These are phyloP conservation scores for Cinclus cinclus DNA, from an alignment of 2,113 vertebrate genomes.

Conservation along the genomic window DNA sequence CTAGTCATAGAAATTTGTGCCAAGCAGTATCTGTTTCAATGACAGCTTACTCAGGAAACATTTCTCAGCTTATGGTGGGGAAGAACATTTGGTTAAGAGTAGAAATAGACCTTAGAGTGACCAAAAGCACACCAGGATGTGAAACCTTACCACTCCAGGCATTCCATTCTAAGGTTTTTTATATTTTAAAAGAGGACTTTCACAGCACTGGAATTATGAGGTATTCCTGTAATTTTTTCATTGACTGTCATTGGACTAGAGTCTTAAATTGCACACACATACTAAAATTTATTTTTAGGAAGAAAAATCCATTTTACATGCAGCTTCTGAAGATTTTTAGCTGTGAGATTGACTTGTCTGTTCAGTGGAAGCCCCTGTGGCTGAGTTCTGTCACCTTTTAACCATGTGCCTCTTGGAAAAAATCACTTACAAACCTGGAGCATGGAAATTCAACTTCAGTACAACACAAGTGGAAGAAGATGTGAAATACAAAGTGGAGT, in stretches of 20 bases:
- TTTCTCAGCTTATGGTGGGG: neutral
- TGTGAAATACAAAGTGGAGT: neutral
- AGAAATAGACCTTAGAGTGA: neutral
- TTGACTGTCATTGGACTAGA: neutral
- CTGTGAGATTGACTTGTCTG: neutral
- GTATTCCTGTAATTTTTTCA: neutral
- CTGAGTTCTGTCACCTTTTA: neutral
- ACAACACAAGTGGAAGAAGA: neutral
- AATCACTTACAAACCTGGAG: neutral
- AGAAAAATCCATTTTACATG: neutral
- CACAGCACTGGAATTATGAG: neutral
- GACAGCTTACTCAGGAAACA: neutral
- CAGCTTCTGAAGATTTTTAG: neutral
- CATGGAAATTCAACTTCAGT: neutral
- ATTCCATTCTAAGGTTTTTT: neutral
- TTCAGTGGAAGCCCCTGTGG: neutral
- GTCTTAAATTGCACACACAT: neutral
- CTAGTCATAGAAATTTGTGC: conserved; percentile 24
- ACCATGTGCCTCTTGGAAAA: neutral
- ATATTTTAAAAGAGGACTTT: neutral
- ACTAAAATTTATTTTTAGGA: neutral
- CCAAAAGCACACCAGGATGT: neutral
- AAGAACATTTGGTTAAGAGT: neutral
- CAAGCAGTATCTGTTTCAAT: neutral
- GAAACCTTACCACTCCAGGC: neutral